Conservation (phyloP, 1,140 invertebrate genomes). For the Physella acuta region DNA sequence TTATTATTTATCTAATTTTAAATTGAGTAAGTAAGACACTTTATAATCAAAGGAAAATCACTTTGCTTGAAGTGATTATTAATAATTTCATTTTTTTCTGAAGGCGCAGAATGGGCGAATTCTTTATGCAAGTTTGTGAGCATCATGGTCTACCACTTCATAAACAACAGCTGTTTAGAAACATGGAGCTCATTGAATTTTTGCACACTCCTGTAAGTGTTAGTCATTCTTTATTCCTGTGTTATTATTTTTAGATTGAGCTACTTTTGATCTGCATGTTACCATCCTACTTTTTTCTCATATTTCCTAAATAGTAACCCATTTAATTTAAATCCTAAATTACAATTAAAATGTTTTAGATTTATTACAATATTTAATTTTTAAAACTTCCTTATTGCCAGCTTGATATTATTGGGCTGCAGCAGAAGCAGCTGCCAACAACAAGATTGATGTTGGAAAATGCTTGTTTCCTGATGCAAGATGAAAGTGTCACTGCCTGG, state of each 20-base stretch:
- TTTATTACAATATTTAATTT: neutral
- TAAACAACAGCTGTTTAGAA: conserved; percentile 51
- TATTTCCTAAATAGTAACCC: too few relatives aligned
- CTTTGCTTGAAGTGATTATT: too few relatives aligned
- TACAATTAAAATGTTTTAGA: too few relatives aligned
- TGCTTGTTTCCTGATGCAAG: conserved; percentile 57
- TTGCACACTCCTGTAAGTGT: conserved; percentile 53
- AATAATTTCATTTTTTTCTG: too few relatives aligned
- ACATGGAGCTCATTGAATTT: conserved; percentile 53
- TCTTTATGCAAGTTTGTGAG: conserved; percentile 58
- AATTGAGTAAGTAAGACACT: too few relatives aligned
- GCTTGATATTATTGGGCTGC: conserved; percentile 54
- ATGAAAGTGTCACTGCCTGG: conserved; percentile 54
- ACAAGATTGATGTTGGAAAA: conserved; percentile 58
- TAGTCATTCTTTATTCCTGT: too few relatives aligned
- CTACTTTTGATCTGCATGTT: too few relatives aligned
- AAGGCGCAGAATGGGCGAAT: conserved; percentile 54
- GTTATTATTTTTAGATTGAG: too few relatives aligned
- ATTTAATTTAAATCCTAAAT: too few relatives aligned
- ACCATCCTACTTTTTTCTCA: too few relatives aligned
- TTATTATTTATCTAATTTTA: too few relatives aligned
- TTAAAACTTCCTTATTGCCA: conserved; percentile 24
- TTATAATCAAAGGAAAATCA: too few relatives aligned
- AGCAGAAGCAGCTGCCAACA: conserved; percentile 48
- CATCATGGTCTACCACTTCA: conserved; percentile 55